Percentiles rank a stretch among this genome's conserved stretches.
These are phyloP conservation scores for Telmatherina bonti DNA, from an alignment of 2,797 vertebrate genomes.

Conservation along the genomic window DNA sequence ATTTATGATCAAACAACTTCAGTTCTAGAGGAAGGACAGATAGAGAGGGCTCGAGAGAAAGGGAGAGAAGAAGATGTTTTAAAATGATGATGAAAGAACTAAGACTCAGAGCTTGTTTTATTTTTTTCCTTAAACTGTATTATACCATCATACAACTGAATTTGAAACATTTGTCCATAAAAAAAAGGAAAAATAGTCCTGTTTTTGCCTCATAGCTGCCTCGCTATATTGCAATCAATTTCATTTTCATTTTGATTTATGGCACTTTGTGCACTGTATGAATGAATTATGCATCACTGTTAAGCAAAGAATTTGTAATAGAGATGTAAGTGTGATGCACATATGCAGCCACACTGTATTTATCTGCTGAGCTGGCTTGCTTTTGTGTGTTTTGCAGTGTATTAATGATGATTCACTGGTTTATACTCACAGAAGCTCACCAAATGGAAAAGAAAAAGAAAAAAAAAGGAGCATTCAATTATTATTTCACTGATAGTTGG, in stretches of 20 bases:
- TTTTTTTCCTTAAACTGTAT: conserved; percentile 87
- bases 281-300: conserved; percentile 84
- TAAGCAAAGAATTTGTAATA: conserved; percentile 80
- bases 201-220: conserved; percentile 69
- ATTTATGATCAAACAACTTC: conserved; percentile 98
- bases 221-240: conserved; percentile 57
- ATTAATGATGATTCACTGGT: conserved; percentile 50
- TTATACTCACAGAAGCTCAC: conserved; percentile 25
- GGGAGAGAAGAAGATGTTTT: conserved; percentile 26
- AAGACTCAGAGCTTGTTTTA: conserved; percentile 84
- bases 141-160: conserved; percentile 87
- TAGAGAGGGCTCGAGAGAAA: conserved; percentile 66
- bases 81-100: conserved; percentile 65
- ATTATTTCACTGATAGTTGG: conserved; percentile 57
- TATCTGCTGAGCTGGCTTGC: conserved; percentile 36
- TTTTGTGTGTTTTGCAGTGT: conserved; percentile 32
- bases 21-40: conserved; percentile 81
- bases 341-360: conserved; percentile 37
- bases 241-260: conserved; percentile 90
- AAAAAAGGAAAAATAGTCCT: conserved; percentile 88
- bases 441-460: conserved; percentile 31
- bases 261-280: conserved; percentile 85
- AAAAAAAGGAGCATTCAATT: conserved; percentile 36
- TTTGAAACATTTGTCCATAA: conserved; percentile 86
- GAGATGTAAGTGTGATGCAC: conserved; percentile 86